These are phyloP conservation scores for Meta bourneti DNA, from an alignment of 2,888 invertebrate species.

Conservation along the genomic window DNA sequence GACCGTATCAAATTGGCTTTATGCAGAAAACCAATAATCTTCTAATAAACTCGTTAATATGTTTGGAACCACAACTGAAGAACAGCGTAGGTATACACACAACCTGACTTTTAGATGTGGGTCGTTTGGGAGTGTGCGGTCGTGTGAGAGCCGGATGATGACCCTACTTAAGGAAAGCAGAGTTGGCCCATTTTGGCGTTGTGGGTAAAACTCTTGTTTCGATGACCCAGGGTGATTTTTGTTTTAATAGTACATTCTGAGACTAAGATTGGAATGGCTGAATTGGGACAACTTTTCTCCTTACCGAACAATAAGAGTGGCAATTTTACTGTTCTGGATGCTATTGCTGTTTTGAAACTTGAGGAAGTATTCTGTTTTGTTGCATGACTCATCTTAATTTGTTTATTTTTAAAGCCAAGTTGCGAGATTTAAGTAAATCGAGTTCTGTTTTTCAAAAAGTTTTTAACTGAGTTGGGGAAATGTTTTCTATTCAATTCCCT, in stretches of 20 bases:
- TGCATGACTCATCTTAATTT: too few species aligned
- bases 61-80: slow-evolving; percentile 2
- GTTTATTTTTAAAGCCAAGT: too few species aligned
- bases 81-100: background rate
- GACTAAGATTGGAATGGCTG: background rate
- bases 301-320: background rate
- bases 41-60: too few species aligned
- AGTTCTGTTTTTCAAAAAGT: too few species aligned
- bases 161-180: slow-evolving; percentile 17
- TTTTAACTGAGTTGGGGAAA: too few species aligned
- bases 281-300: background rate
- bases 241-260: background rate
- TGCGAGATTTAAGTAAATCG: too few species aligned
- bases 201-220: slow-evolving; percentile 1
- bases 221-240: slow-evolving; percentile 5
- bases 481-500: too few species aligned
- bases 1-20: too few species aligned
- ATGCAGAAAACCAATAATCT: too few species aligned
- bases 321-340: background rate
- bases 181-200: slow-evolving; percentile 33
- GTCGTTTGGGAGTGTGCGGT: slow-evolving; percentile 38
- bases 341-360: background rate
- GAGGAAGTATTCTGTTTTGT: background rate
- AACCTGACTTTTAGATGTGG: slow-evolving; percentile 25
- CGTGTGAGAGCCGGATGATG: slow-evolving; percentile 19